Base-by-base conservation (phyloP, 2,797 vertebrate genomes). In the Alauda arvensis region DNA sequence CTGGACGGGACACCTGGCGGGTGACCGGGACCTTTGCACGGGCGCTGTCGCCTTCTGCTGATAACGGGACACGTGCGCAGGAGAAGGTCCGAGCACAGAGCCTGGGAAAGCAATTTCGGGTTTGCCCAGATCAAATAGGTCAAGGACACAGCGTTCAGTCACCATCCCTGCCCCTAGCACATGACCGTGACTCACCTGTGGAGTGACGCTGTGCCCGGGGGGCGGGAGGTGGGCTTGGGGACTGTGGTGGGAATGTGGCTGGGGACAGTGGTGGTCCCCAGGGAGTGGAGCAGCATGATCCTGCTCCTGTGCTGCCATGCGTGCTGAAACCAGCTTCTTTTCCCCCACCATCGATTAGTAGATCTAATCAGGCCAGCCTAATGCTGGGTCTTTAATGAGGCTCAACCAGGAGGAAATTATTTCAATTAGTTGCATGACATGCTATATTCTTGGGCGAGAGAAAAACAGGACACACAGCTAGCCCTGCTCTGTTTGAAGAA, bases 141-240 rank as follows among this genome's bases (percentile, higher is more conserved):
- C 61, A 72, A 61, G 79, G 79, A 34, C 61, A 8, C 48, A 28
- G 21, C 1, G 29, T 4, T 55, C 55, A 7, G 42, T 23, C 67
- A 17, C 72, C 61, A 2, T 45, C 61, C 61, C 61, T 34, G 37
- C 48, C 66, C 69, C 69, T 9, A 29, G 56, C 77, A 21, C 31
- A 3, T 51, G 45, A 13, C 39, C 0, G 6, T 63, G 78, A 51
- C 67, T 75, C 78, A 7, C 70, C 62, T 29, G 14, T 6, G n/a
- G 39, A 2, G 33, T 7, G 71, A 25, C 0, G 3, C 31, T 9
- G 56, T 28, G 20, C 26, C 28, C 1, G 8, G 17, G 4, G 2
- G 34, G 6, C 0, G 1, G 0, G 29, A 12, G 5, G 9, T 14
- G 60, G 23, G 34, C 18, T 14, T 14, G 51, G 40, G 59, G 24